Evolutionary conservation across 92 coral and sea anemone species (phyloP), one percentile per base, ranked within the genome.

Genomic region (Porites evermanni): DNA sequence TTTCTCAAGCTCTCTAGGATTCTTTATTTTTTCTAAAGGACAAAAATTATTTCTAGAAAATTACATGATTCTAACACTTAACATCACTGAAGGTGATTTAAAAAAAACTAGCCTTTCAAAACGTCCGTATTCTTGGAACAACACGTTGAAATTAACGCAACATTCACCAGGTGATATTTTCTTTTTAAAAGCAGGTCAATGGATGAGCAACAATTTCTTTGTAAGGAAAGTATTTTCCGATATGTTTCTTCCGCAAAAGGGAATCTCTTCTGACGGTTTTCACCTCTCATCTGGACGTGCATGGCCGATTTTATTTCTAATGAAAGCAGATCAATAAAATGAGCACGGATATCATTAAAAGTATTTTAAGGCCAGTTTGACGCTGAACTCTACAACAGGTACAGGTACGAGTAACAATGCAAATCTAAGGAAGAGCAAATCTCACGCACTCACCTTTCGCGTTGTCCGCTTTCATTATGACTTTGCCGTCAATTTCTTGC

Each of bases 401-500:
- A 14, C 5, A 32, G n/a, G 13, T 47, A 53, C 60, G 6, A 23
- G n/a, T 20, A n/a, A 17, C 67, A 12, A 56, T 58, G 80, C 16
- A 21, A 44, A 38, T 14, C 19, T 4, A n/a, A 72, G 2, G 8
- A n/a, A 50, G 24, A 6, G 12, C 26, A 53, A 44, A 72, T 14
- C 72, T 67, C 10, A 50, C 53, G n/a, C 58, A 61, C 85, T 67
- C 65, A 96, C 99, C 99, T 88, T 96, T 96, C 17, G 98, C 99
- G 73, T 87, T 95, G 87, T 95, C 98, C 1, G 99, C 98, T 86
- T 95, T 96, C 91, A 96, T 87, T n/a, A 95, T 96, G 20, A 91
- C 81, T 82, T 96, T 95, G 0, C 97, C 99, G 19, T 95, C 99
- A 72, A 96, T 89, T 81, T 91, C 96, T 53, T 91, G 93, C 77